These are phyloP conservation scores for Dasyurus viverrinus DNA, from an alignment of 2,113 vertebrate genomes.

Conservation along the genomic window DNA sequence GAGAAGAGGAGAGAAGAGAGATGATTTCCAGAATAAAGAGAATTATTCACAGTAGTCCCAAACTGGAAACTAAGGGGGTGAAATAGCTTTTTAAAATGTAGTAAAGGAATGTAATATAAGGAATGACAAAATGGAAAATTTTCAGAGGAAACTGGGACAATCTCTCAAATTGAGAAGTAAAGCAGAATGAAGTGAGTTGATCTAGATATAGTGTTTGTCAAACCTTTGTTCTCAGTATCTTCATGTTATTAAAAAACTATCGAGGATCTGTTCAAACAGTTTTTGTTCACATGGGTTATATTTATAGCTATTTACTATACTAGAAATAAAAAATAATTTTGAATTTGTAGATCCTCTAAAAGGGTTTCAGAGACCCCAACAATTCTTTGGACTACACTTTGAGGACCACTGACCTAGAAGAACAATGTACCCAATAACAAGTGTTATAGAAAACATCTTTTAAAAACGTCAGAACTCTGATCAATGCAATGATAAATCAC, in stretches of 20 bases:
- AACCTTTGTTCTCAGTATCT: no score
- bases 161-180: background rate
- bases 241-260: no score
- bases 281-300: no score
- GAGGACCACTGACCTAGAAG: no score
- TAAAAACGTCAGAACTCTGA: background rate
- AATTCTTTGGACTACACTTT: no score
- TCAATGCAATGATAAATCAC: background rate
- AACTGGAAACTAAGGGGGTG: background rate
- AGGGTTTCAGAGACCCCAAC: no score
- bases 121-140: constrained; percentile 3
- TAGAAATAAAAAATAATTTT: no score
- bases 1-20: background rate
- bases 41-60: background rate
- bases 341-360: no score
- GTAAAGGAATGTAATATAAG: background rate
- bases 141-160: background rate
- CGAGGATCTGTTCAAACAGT: no score
- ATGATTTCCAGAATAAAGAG: background rate
- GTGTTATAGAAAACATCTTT: background rate
- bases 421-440: background rate
- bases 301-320: no score
- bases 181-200: background rate
- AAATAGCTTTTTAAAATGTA: background rate
- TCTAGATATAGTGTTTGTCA: no score